Conservation (phyloP, 2,113 vertebrate genomes). For the Otis tarda region DNA sequence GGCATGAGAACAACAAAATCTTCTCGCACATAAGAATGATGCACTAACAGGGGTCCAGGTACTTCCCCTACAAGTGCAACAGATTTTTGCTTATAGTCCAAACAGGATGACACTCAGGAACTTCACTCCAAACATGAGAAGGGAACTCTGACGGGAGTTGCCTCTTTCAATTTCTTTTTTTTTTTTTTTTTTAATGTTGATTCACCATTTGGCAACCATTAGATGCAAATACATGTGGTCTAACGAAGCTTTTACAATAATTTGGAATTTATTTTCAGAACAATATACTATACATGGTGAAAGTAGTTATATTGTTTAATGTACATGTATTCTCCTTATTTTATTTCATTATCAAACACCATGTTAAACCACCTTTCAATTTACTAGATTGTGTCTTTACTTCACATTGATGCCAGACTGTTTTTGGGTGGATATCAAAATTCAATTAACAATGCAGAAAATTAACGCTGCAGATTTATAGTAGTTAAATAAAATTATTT, state of each 20-base stretch:
- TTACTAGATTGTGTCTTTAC: not conserved
- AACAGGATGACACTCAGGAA: not conserved
- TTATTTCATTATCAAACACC: not conserved
- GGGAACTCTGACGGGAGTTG: not conserved
- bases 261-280: not conserved
- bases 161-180: not conserved
- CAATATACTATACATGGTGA: not conserved
- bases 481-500: not conserved
- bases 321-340: not conserved
- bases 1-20: not conserved
- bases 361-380: not conserved
- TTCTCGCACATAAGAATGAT: not conserved
- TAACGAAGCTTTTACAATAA: not conserved
- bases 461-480: not conserved
- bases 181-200: not conserved
- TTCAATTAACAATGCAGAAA: conserved; percentile 12
- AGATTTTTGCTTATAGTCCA: not conserved
- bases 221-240: not conserved
- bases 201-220: not conserved
- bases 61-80: not conserved
- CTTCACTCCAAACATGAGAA: not conserved
- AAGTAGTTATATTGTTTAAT: not conserved
- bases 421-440: not conserved
- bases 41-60: not conserved
- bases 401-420: not conserved